Evolutionary conservation across 2,888 invertebrate species (phyloP).

Genomic region (Lasioglossum zephyrum): DNA sequence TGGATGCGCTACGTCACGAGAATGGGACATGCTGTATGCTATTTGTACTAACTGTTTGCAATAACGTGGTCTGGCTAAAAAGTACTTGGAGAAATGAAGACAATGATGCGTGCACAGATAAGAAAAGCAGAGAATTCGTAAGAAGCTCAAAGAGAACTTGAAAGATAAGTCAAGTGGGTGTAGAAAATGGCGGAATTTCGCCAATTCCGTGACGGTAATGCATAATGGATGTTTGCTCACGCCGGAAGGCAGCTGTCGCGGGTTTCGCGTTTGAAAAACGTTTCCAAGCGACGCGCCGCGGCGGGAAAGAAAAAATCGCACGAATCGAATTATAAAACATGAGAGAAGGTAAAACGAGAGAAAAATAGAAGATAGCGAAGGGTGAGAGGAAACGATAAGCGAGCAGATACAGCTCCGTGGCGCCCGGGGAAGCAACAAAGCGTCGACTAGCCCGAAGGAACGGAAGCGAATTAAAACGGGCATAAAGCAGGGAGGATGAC

Average conservation of each 20-base stretch:
- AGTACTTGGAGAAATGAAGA: background rate
- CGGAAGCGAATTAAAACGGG: slow-evolving; percentile 16
- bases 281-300: background rate
- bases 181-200: slow-evolving; percentile 19
- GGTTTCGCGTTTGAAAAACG: slow-evolving; percentile 28
- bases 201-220: background rate
- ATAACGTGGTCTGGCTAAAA: background rate
- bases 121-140: background rate
- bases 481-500: background rate
- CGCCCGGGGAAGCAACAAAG: slow-evolving; percentile 19
- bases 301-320: background rate
- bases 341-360: background rate
- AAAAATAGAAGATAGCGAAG: background rate
- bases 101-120: background rate
- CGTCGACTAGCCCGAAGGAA: background rate
- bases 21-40: background rate
- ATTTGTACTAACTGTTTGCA: background rate
- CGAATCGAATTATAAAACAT: background rate
- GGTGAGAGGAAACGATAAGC: background rate
- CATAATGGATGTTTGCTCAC: slow-evolving; percentile 3
- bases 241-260: slow-evolving; percentile 34
- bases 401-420: background rate
- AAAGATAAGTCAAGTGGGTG: background rate
- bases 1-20: background rate
- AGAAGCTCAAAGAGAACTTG: background rate